These are phyloP conservation scores for Adela reaumurella DNA, from an alignment of 2,888 invertebrate genomes.

Conservation along the genomic window DNA sequence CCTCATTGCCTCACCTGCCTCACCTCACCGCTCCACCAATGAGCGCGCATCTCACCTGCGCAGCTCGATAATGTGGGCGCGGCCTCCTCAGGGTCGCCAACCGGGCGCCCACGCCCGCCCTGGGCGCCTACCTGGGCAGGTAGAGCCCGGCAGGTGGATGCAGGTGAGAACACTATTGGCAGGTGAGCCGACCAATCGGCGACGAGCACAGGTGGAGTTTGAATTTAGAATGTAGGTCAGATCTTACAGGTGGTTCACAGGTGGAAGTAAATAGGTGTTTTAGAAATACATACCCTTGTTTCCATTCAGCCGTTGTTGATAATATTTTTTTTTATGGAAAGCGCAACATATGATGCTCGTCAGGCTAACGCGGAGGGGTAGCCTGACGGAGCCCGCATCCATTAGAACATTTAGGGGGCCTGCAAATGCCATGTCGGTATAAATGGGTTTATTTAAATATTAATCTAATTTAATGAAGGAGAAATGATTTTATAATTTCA, in stretches of 20 bases:
- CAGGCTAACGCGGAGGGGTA: too few species aligned
- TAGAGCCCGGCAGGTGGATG: slow-evolving; percentile 8
- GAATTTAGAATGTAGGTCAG: too few species aligned
- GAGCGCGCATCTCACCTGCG: slow-evolving; percentile 51
- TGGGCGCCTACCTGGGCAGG: slow-evolving; percentile 18
- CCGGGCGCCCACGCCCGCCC: slow-evolving; percentile 26
- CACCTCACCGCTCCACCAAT: slow-evolving; percentile 26
- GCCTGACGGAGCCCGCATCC: too few species aligned
- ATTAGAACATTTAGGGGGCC: too few species aligned
- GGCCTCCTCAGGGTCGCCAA: slow-evolving; percentile 16
- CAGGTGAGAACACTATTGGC: slow-evolving; percentile 19
- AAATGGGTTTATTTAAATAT: too few species aligned
- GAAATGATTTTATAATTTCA: too few species aligned
- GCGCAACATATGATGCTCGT: too few species aligned
- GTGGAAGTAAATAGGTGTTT: neutral
- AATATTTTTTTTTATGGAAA: too few species aligned
- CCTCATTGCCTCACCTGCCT: slow-evolving; percentile 9
- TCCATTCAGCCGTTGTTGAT: too few species aligned
- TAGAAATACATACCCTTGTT: too few species aligned
- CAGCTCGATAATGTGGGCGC: slow-evolving; percentile 51
- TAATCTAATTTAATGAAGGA: too few species aligned
- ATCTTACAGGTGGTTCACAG: slow-evolving; percentile 28
- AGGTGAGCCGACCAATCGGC: slow-evolving; percentile 20
- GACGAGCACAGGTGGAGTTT: slow-evolving; percentile 23
- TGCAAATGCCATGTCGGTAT: too few species aligned